phyloP scores from a whole-genome alignment of 2,888 invertebrate species.

The Coelogynopora nodosa region DNA sequence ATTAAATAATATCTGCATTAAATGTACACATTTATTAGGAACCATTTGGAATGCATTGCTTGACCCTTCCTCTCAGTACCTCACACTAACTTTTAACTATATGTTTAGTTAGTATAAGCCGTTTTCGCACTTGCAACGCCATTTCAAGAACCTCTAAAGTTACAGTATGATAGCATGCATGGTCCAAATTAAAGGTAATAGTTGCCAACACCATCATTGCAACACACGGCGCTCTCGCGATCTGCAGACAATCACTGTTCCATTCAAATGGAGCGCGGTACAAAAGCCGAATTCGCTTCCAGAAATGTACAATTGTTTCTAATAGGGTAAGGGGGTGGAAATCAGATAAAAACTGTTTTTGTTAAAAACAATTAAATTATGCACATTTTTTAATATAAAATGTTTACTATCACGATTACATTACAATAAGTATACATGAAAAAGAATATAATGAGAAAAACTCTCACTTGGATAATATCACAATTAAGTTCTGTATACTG shows the following conservation, averaged over 20 bases:
- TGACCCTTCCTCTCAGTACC: neutral
- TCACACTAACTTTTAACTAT: neutral
- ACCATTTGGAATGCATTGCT: too few species aligned
- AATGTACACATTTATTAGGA: too few species aligned
- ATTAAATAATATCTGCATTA: too few species aligned
- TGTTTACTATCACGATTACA: neutral
- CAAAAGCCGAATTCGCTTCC: neutral
- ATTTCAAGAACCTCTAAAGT: neutral
- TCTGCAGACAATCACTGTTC: neutral
- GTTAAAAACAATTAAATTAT: neutral
- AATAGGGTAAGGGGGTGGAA: neutral
- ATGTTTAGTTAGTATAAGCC: neutral
- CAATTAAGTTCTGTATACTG: too few species aligned
- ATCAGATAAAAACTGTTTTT: too few species aligned
- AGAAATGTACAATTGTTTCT: neutral
- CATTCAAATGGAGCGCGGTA: neutral
- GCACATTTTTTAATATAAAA: neutral
- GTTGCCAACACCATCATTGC: slow-evolving; percentile 11
- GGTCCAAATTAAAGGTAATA: neutral
- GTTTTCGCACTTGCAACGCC: neutral
- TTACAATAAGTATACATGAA: too few species aligned
- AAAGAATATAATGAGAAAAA: too few species aligned
- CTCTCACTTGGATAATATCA: too few species aligned
- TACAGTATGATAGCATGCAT: neutral
- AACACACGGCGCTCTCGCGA: neutral